Evolutionary conservation across 1,140 invertebrate species (phyloP).

Genomic region (Catajapyx aquilonaris): DNA sequence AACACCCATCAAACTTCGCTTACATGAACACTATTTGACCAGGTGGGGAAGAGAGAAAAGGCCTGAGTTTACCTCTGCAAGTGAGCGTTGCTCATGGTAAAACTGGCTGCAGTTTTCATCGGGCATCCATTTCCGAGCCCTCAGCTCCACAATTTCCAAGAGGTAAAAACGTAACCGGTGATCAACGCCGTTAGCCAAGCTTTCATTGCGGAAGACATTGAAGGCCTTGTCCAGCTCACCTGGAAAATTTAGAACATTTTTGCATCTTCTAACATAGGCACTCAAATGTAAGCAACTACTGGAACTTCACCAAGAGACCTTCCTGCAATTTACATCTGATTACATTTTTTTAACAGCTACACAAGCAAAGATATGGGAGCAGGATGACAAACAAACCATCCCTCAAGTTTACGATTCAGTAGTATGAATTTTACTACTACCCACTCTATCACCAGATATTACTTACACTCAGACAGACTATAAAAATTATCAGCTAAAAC

Average conservation of each 20-base stretch:
- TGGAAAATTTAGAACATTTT: constrained; percentile 14
- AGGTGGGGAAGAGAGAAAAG: constrained; percentile 4
- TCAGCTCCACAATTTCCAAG: constrained; percentile 67
- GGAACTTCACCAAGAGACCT: no score
- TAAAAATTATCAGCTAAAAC: no score
- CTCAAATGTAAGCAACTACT: no score
- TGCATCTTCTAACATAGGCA: no score
- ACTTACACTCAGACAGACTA: no score
- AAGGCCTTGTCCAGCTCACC: constrained; percentile 48
- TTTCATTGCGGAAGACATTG: constrained; percentile 64
- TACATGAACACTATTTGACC: constrained; percentile 9
- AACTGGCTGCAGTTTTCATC: constrained; percentile 58
- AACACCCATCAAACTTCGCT: constrained; percentile 15
- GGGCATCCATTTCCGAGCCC: constrained; percentile 64
- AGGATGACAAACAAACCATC: no score
- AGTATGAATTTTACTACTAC: no score
- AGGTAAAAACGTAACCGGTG: constrained; percentile 58
- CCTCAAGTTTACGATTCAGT: no score
- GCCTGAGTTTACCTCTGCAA: constrained; percentile 35
- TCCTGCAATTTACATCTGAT: no score
- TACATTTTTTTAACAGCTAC: no score
- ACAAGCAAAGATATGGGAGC: no score
- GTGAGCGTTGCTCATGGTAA: constrained; percentile 54
- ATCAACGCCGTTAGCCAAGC: constrained; percentile 51
- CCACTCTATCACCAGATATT: no score